phyloP scores from a whole-genome alignment of 2,113 vertebrate genomes.

The Otus sunia region DNA sequence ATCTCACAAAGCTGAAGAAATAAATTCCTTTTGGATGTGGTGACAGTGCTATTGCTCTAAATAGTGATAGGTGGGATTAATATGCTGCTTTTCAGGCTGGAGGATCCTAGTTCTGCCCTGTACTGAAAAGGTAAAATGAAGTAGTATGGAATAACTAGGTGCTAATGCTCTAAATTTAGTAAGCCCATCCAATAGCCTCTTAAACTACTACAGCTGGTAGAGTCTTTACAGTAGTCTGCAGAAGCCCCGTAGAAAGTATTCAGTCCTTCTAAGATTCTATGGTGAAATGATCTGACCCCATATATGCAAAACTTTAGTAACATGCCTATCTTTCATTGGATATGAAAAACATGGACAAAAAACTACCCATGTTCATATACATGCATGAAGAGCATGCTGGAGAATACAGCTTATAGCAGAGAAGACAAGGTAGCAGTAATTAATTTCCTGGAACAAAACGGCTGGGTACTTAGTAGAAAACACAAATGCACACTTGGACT shows the following conservation, averaged over 20 bases:
- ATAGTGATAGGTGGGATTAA: neutral
- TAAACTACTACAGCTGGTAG: neutral
- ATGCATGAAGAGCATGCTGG: neutral
- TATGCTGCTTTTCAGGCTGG: neutral
- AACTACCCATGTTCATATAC: fast-evolving
- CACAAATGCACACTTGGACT: neutral
- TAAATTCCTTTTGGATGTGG: neutral
- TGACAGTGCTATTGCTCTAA: neutral
- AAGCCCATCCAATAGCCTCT: neutral
- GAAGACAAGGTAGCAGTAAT: neutral
- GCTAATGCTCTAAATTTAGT: neutral
- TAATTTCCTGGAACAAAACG: neutral
- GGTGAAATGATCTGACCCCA: neutral
- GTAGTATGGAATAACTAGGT: neutral
- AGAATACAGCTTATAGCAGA: neutral
- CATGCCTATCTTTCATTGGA: neutral
- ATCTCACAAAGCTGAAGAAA: neutral
- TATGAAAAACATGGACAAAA: neutral
- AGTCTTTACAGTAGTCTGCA: neutral
- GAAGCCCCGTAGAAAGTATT: neutral
- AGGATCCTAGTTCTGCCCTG: neutral
- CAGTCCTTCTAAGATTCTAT: neutral
- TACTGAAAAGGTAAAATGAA: neutral
- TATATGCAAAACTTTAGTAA: neutral
- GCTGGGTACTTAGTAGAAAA: neutral